Percentiles rank a stretch among this genome's conserved stretches.
Conservation (phyloP, 2,888 invertebrate genomes). For the Coelopa pilipes region DNA sequence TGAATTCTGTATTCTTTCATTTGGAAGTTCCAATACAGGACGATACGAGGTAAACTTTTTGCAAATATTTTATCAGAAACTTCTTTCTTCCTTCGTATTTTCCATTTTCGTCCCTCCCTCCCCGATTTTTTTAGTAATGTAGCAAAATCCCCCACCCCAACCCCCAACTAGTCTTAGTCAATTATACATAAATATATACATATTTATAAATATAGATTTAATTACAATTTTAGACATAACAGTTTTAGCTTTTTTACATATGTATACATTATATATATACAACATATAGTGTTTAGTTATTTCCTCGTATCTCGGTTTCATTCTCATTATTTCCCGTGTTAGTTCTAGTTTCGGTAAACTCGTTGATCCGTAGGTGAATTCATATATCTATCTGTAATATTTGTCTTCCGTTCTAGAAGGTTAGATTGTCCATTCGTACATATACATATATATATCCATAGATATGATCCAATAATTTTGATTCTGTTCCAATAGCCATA, state of each 20-base stretch:
- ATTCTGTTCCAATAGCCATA: background rate
- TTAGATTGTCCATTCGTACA: background rate
- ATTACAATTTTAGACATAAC: constrained; percentile 17
- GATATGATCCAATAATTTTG: background rate
- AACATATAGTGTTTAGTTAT: constrained; percentile 13
- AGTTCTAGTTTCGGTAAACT: too few relatives aligned
- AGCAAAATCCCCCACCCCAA: background rate
- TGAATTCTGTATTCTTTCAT: background rate
- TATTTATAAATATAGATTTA: background rate
- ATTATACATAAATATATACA: background rate
- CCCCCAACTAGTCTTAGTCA: constrained; percentile 27
- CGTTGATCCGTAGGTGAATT: too few relatives aligned
- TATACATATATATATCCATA: background rate
- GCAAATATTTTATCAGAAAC: background rate
- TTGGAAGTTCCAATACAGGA: background rate
- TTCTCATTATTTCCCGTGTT: background rate
- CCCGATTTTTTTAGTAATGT: constrained; percentile 9
- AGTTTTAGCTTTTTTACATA: background rate
- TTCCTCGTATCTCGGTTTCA: constrained; percentile 20
- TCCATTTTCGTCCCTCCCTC: background rate
- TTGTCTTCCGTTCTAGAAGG: background rate
- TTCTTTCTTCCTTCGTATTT: background rate
- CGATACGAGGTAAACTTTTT: constrained; percentile 19
- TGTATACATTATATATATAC: constrained; percentile 25
- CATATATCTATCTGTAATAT: too few relatives aligned